Evolutionary conservation across 2,888 invertebrate genomes (phyloP), one percentile per base, ranked within the genome.

Genomic region (Limnephilus marmoratus): DNA sequence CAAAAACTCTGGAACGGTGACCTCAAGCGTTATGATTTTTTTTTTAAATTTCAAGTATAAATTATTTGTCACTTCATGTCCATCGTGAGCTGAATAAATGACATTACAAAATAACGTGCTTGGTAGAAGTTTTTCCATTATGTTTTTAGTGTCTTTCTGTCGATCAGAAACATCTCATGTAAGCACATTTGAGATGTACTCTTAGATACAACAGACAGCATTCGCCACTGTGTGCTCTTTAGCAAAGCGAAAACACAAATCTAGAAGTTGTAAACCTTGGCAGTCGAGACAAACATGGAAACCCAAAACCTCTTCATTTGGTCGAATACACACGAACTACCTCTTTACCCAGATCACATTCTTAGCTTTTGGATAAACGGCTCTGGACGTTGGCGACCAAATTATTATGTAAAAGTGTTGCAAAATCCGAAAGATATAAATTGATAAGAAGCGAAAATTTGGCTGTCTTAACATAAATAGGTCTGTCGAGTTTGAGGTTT

Each of bases 141-240:
- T 37, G 34, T 83, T 37, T 83, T 34, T 24, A 37, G 83, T 83
- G 83, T 83, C 37, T 83, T 37, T 83, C 83, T 41, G 83, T 83
- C 83, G 83, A 24, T 37, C 83, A 83, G 41, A 83, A 34, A 18
- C n/a, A 24, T 37, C 83, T 2, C 83, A 7, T 34, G 37, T 83
- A 83, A 9, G 34, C 83, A 34, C 11, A 34, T 18, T 83, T 83
- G 37, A 83, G 83, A 37, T 83, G 41, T 7, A n/a, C n/a, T n/a
- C n/a, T n/a, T n/a, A 49, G 31, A 12, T 82, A n/a, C 83, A n/a
- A 37, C 24, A 37, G 18, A 82, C 31, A 18, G 34, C 18, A 83
- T 34, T 37, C 24, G 12, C 11, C 24, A 24, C 5, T 83, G 82
- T 82, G 83, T 83, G 24, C 83, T 37, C 37, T 37, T 83, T 83